A percentile compares a stretch with the other conserved stretches of the same genome.
These are phyloP conservation scores for Whitmania pigra DNA, from an alignment of 1,140 invertebrate species.

Conservation along the genomic window DNA sequence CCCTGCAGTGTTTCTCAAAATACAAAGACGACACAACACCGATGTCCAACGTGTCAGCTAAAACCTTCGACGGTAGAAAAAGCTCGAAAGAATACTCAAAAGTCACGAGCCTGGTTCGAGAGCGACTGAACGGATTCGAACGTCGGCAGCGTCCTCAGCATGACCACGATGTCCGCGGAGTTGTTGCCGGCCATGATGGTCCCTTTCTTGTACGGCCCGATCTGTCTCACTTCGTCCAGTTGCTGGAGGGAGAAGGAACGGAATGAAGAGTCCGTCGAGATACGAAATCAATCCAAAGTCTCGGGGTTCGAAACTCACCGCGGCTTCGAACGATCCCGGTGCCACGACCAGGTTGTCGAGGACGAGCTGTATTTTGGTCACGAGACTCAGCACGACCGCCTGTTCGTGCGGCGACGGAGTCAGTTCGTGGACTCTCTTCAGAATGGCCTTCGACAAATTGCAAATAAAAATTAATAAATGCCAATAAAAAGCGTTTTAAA, in stretches of 20 bases:
- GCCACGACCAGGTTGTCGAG: constrained; percentile 83
- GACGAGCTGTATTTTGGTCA: constrained; percentile 81
- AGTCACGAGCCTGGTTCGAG: constrained; percentile 56
- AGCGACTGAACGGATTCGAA: constrained; percentile 80
- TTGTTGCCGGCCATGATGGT: constrained; percentile 91
- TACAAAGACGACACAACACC: too few species aligned
- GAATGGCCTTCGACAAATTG: constrained; percentile 53
- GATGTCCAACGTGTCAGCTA: too few species aligned
- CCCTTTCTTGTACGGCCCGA: constrained; percentile 93
- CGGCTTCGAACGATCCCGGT: constrained; percentile 82
- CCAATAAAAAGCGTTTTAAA: too few species aligned
- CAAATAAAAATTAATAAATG: background rate
- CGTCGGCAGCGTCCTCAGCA: constrained; percentile 92
- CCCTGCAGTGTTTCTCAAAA: too few species aligned
- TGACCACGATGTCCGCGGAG: constrained; percentile 88
- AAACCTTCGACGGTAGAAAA: too few species aligned
- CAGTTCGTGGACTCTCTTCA: constrained; percentile 78
- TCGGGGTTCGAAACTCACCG: constrained; percentile 56
- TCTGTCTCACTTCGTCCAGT: constrained; percentile 86
- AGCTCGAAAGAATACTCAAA: too few species aligned
- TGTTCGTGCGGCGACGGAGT: constrained; percentile 77
- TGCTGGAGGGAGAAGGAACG: constrained; percentile 46
- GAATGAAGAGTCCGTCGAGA: too few species aligned
- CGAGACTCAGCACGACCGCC: constrained; percentile 73
- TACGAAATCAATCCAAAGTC: too few species aligned